A percentile compares a stretch with the other conserved stretches of the same genome.
Conservation (phyloP, 2,888 invertebrate genomes). For the Phalera bucephala region DNA sequence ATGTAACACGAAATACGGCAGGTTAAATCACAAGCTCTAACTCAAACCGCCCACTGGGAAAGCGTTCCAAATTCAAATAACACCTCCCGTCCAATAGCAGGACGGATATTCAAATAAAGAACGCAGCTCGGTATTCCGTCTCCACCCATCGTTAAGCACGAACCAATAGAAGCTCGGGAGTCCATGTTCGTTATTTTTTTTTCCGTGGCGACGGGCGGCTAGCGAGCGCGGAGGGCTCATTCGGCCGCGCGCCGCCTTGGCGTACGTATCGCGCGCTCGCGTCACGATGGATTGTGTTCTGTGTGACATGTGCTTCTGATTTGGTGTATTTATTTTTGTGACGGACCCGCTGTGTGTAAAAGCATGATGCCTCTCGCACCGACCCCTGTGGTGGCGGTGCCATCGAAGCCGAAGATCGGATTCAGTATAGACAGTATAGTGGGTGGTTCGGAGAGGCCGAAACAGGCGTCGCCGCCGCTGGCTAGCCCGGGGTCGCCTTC, state of each 20-base stretch:
- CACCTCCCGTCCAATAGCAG: constrained; percentile 65
- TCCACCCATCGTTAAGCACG: constrained; percentile 51
- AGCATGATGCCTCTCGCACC: constrained; percentile 98
- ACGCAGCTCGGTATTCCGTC: constrained; percentile 45
- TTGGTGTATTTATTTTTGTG: constrained; percentile 66
- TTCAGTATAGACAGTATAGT: constrained; percentile 98
- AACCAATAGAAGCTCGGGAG: constrained; percentile 61
- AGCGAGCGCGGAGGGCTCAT: constrained; percentile 55
- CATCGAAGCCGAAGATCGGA: constrained; percentile 96
- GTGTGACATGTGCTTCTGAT: constrained; percentile 78
- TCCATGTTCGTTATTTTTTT: constrained; percentile 72
- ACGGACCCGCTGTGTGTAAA: constrained; percentile 68
- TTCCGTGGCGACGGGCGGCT: constrained; percentile 52
- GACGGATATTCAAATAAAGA: constrained; percentile 55
- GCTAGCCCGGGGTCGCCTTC: constrained; percentile 76
- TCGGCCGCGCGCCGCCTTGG: constrained; percentile 80
- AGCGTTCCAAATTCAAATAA: constrained; percentile 72
- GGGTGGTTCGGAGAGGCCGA: constrained; percentile 84
- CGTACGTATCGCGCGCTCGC: constrained; percentile 76
- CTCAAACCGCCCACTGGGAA: constrained; percentile 69
- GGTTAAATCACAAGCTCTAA: constrained; percentile 69
- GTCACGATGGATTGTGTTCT: constrained; percentile 77
- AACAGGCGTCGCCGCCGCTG: constrained; percentile 81
- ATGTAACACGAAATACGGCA: constrained; percentile 62
- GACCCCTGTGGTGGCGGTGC: constrained; percentile 95